Conservation (phyloP, 2,888 invertebrate species). For the Odontothrips loti region DNA sequence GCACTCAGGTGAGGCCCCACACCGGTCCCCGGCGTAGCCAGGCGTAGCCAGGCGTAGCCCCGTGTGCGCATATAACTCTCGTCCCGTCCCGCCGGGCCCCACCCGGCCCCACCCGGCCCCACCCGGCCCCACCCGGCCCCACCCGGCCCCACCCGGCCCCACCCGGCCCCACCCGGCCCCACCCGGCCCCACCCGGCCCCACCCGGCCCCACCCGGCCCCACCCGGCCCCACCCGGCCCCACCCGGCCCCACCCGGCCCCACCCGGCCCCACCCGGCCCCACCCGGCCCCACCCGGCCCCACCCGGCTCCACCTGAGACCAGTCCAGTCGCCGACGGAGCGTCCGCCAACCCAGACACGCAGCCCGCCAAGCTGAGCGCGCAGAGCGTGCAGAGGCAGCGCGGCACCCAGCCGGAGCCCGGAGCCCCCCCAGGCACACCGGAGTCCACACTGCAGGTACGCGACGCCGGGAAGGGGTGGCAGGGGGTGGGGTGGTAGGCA, state of each 20-base stretch:
- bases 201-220: background rate
- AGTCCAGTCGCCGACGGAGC: background rate
- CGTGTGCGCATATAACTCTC: no score
- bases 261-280: background rate
- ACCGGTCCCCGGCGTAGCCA: no score
- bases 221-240: background rate
- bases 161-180: background rate
- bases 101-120: background rate
- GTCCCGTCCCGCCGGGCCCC: no score
- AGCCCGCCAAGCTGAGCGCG: background rate
- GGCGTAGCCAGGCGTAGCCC: no score
- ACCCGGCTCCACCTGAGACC: background rate
- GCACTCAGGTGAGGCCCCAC: no score
- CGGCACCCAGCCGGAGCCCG: background rate
- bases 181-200: background rate
- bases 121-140: background rate
- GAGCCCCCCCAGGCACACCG: background rate
- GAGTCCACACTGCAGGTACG: background rate
- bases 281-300: background rate
- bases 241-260: background rate
- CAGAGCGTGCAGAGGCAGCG: background rate
- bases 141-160: no score
- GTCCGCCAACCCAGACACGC: constrained; percentile 11
- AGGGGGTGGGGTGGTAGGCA: no score
- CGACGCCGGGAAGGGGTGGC: no score